phyloP scores from a whole-genome alignment of 2,888 invertebrate species.

The Piscicola geometra region DNA sequence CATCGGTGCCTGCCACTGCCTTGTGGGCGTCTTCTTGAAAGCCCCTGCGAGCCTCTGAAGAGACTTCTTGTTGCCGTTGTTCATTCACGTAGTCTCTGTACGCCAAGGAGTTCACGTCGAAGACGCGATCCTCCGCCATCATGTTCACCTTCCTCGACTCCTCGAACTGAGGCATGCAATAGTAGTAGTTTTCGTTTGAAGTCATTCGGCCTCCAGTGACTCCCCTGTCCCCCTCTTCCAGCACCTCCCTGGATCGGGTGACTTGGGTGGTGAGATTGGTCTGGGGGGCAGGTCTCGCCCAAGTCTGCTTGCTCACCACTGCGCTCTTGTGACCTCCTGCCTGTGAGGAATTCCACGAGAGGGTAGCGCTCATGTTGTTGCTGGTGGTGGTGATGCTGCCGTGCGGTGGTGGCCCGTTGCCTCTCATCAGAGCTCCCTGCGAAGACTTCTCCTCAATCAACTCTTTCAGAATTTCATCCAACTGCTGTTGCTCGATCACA shows the following conservation, averaged over 20 bases:
- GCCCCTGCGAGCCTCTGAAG: neutral
- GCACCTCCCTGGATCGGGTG: constrained; percentile 36
- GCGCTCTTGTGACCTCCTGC: constrained; percentile 39
- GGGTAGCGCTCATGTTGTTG: constrained; percentile 40
- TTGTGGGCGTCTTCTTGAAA: constrained; percentile 7
- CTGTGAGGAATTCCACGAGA: constrained; percentile 42
- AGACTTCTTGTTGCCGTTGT: neutral
- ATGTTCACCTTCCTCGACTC: constrained; percentile 30
- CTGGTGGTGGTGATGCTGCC: constrained; percentile 42
- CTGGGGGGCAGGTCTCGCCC: constrained; percentile 37
- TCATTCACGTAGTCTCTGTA: neutral
- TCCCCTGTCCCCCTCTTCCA: constrained; percentile 12
- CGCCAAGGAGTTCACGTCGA: neutral
- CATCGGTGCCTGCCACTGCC: constrained; percentile 42
- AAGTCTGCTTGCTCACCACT: constrained; percentile 41
- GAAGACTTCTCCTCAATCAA: constrained; percentile 48
- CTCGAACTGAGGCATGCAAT: constrained; percentile 25
- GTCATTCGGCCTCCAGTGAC: constrained; percentile 23
- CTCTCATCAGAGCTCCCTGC: neutral
- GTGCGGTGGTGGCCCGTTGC: constrained; percentile 16
- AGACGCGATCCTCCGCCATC: constrained; percentile 19
- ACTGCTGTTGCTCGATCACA: constrained; percentile 44
- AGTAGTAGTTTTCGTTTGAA: constrained; percentile 11
- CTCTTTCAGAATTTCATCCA: constrained; percentile 54
- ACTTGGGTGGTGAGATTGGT: constrained; percentile 36